Base-by-base conservation (phyloP, 2,888 invertebrate genomes). In the Caenorhabditis auriculariae region DNA sequence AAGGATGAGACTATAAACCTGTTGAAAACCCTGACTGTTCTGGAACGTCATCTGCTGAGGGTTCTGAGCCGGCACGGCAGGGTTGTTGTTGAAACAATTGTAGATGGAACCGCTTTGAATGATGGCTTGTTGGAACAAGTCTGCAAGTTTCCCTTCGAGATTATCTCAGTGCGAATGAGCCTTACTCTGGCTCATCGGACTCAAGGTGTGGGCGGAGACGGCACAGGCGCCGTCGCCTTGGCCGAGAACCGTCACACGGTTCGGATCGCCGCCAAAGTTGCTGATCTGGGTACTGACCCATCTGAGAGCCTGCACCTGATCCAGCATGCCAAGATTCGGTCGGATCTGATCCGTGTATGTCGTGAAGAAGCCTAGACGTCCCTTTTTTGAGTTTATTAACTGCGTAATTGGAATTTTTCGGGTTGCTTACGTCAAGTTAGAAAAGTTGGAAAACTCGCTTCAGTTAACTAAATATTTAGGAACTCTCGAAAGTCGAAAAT, bases 241-340 rank as follows among this genome's bases (percentile, higher is more conserved):
- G 32, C 74, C 76, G 48, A 71, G 73, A 7, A 79, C 56, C 7
- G 77, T 79, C n/a, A 79, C 69, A 21, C 60, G 50, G 38, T 66
- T 66, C 1, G 77, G 72, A 56, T 78, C 66, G 6, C 80, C 80
- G 5, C 77, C 77, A 48, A 77, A 80, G n/a, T 59, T 63, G 9
- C 47, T 53, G 41, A 80, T 78, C 35, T 80, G 69, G n/a, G 66
- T 47, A 26, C 75, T 58, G 9, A 79, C 70, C 73, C 73, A 73
- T 61, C 47, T 51, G 26, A 73, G 60, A 7, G 68, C 73, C 39
- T 58, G 52, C 6, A 73, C 70, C 7, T 74, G 76, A 52, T 78
- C 78, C 45, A 72, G 63, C 64, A 78, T 70, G 48, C 78, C 78
- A 17, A 70, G 60, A 56, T 80, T 80, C 15, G 75, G 69, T 6